These are phyloP conservation scores for Aphodius sticticus DNA, from an alignment of 2,888 invertebrate species.

Conservation along the genomic window DNA sequence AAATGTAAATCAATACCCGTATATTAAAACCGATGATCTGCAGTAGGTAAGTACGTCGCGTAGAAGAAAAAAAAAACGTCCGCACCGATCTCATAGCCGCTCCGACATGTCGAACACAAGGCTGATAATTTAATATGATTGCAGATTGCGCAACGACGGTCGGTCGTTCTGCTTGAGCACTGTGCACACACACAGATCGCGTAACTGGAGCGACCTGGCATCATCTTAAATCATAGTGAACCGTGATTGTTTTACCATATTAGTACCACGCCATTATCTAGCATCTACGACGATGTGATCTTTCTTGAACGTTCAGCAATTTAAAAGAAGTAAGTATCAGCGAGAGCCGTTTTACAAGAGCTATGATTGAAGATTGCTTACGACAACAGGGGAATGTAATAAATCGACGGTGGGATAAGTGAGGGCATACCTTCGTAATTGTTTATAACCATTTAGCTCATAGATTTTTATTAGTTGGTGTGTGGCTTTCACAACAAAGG, in stretches of 20 bases:
- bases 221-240: conserved; percentile 28
- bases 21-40: conserved; percentile 4
- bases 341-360: neutral
- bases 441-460: neutral
- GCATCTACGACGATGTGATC: conserved; percentile 4
- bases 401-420: neutral
- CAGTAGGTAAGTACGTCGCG: neutral
- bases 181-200: conserved; percentile 19
- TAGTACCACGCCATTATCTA: conserved; percentile 7
- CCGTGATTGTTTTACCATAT: conserved; percentile 29
- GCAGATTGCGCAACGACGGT: neutral
- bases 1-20: neutral
- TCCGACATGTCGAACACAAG: conserved; percentile 4
- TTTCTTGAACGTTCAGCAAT: neutral
- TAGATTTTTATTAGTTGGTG: neutral
- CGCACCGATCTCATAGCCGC: neutral
- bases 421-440: neutral
- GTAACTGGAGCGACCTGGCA: conserved; percentile 20
- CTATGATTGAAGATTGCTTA: neutral
- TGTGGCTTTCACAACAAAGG: no score
- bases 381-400: neutral
- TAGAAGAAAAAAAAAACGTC: neutral
- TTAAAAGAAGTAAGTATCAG: neutral
- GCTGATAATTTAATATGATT: conserved; percentile 4
- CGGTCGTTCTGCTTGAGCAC: neutral